Conservation (phyloP, 2,113 vertebrate genomes). For the Stegastes partitus region DNA sequence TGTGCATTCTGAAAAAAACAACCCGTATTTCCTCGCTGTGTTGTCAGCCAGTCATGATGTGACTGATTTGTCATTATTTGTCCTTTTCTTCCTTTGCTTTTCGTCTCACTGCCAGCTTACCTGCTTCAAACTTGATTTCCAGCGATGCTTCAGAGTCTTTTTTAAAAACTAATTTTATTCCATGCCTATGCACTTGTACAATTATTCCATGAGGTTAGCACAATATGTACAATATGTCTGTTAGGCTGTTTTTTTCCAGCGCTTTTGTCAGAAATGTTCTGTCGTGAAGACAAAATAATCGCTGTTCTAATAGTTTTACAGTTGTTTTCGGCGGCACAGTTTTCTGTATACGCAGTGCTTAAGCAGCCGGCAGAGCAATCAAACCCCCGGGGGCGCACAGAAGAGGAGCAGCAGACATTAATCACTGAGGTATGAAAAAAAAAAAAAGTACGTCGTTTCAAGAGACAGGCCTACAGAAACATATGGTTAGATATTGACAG, state of each 20-base stretch:
- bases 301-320: constrained; percentile 1
- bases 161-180: no score
- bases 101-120: no score
- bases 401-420: constrained; percentile 35
- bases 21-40: no score
- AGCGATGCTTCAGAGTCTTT: no score
- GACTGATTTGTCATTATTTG: no score
- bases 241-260: neutral
- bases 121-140: no score
- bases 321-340: constrained; percentile 13
- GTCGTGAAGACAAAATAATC: constrained; percentile 13
- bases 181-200: no score
- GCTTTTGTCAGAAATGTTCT: constrained; percentile 7
- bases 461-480: constrained; percentile 22
- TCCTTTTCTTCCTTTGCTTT: no score
- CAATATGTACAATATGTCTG: neutral
- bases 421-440: constrained; percentile 61
- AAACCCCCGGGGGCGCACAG: constrained; percentile 37
- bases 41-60: no score
- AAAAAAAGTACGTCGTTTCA: constrained; percentile 43
- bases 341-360: constrained; percentile 4
- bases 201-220: no score
- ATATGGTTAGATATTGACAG: constrained; percentile 40
- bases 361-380: constrained; percentile 40
- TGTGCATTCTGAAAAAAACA: no score